Evolutionary conservation across 2,113 vertebrate genomes (phyloP).

Genomic region (Himantopus leucocephalus): DNA sequence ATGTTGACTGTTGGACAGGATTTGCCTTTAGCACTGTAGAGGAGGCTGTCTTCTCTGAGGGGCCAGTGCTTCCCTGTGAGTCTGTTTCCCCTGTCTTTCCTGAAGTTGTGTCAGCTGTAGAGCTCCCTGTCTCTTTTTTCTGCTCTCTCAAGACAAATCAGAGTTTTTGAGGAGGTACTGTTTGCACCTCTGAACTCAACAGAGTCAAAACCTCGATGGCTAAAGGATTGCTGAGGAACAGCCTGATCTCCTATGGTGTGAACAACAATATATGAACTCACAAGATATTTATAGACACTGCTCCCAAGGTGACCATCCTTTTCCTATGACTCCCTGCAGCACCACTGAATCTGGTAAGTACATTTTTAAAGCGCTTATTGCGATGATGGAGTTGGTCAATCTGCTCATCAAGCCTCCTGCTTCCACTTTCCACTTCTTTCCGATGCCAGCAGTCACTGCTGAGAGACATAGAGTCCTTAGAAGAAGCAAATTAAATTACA

Average conservation of each 20-base stretch:
- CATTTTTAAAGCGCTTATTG: not conserved
- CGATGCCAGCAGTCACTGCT: not conserved
- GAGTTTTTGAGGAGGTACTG: not conserved
- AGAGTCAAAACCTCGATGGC: not conserved
- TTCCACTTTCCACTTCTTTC: not conserved
- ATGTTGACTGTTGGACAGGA: not conserved
- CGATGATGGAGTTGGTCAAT: not conserved
- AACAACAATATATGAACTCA: not conserved
- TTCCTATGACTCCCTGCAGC: not conserved
- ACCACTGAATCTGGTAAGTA: not conserved
- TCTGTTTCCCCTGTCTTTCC: not conserved
- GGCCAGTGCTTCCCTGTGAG: not conserved
- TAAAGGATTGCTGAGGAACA: not conserved
- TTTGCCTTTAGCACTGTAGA: not conserved
- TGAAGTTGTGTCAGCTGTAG: not conserved
- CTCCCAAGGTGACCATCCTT: not conserved
- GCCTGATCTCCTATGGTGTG: rapidly evolving
- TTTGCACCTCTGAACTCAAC: not conserved
- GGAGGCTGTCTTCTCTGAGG: not conserved
- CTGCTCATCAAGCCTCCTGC: not conserved
- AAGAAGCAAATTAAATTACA: not conserved
- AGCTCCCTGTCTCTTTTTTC: not conserved
- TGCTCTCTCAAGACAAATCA: not conserved
- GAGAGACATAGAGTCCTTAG: not conserved
- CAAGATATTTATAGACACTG: not conserved